phyloP scores from a whole-genome alignment of 2,888 invertebrate genomes.

The Beris morrisii region DNA sequence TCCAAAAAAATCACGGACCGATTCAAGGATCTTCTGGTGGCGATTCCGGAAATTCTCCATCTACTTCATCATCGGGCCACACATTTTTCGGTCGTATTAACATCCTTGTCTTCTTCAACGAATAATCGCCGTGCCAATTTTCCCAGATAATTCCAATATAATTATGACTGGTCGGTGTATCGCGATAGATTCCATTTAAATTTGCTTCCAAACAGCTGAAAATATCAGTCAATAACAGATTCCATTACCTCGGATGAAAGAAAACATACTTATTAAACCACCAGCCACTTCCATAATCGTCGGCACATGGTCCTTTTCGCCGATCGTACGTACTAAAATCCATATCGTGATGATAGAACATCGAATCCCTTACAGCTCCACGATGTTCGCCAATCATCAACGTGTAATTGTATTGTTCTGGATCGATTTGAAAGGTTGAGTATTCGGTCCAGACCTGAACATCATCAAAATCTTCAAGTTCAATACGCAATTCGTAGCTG shows the following conservation, averaged over 20 bases:
- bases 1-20: background rate
- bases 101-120: constrained; percentile 60
- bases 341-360: constrained; percentile 59
- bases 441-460: constrained; percentile 60
- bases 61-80: constrained; percentile 20
- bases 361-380: constrained; percentile 60
- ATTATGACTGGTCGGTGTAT: constrained; percentile 55
- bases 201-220: constrained; percentile 62
- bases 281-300: constrained; percentile 63
- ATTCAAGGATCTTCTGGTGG: constrained; percentile 39
- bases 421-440: constrained; percentile 52
- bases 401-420: constrained; percentile 56
- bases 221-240: constrained; percentile 30
- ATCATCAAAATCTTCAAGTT: constrained; percentile 59
- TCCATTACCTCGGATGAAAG: background rate
- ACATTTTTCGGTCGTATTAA: constrained; percentile 47
- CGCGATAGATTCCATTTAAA: constrained; percentile 60
- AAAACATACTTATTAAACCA: constrained; percentile 61
- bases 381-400: constrained; percentile 57
- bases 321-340: constrained; percentile 55
- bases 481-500: constrained; percentile 57
- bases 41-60: constrained; percentile 19
- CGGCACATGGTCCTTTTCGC: constrained; percentile 61
- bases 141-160: constrained; percentile 63
- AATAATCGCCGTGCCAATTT: constrained; percentile 62